Evolutionary conservation across 2,888 invertebrate genomes (phyloP), one percentile per base, ranked within the genome.

Genomic region (Napeogenes sylphis): DNA sequence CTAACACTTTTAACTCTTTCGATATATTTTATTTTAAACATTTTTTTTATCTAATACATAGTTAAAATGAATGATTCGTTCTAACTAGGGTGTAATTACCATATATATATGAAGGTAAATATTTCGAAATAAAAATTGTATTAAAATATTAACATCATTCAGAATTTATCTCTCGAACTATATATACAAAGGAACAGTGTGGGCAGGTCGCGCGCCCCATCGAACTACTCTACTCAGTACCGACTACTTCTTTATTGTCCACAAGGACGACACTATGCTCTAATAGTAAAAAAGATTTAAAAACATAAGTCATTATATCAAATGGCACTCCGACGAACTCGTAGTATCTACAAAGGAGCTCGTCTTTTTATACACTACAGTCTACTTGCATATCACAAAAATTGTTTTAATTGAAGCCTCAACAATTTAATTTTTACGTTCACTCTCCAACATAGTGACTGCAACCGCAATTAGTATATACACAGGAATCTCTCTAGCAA

Each of bases 141-240:
- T 81, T 86, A 87, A 85, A 87, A 87, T 85, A 87, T 84, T 79
- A 85, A 82, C 85, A 85, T 84, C 84, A 84, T 87, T 86, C 86
- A 86, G 81, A 84, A 83, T 82, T 64, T 80, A 70, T 76, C 82
- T 85, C 83, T 85, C 86, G 81, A 73, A 69, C 69, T 81, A 78
- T 82, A 12, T 51, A 69, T 81, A 82, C 80, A 83, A 68, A 70
- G 68, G 73, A 76, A 74, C 69, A 64, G 56, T 71, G 75, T 65
- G 61, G 68, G 70, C 68, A 64, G 63, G 67, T 64, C 67, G 58
- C 62, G 58, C 64, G 65, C 68, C 21, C 62, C 64, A 67, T 56
- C 53, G 62, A 61, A 69, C 66, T 64, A 67, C 66, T 70, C 71
- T 72, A 69, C 62, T 68, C 70, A 67, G 75, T 75, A 75, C 76